Conservation (phyloP, 2,113 vertebrate species). For the Mesoclemmys tuberculata region DNA sequence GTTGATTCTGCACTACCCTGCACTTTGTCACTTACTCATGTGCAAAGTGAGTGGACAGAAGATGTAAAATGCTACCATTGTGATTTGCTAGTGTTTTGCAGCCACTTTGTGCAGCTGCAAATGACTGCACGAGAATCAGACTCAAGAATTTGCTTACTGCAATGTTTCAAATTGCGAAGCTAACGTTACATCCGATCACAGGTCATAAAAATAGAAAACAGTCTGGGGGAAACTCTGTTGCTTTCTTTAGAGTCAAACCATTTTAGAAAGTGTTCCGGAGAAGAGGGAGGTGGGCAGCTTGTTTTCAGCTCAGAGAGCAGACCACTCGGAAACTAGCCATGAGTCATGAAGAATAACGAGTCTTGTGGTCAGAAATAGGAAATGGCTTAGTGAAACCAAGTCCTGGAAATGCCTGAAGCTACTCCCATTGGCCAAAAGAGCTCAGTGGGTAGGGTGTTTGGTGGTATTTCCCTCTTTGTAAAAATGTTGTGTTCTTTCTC, state of each 20-base stretch:
- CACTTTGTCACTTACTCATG: background rate
- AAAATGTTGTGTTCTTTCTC: background rate
- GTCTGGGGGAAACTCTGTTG: background rate
- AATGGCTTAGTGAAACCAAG: background rate
- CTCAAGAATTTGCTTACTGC: background rate
- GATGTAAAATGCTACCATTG: background rate
- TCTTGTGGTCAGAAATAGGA: background rate
- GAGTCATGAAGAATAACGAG: background rate
- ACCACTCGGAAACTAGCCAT: background rate
- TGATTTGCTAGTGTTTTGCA: accelerated
- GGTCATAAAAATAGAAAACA: background rate
- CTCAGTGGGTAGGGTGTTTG: background rate
- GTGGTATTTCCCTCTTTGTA: background rate
- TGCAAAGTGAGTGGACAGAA: background rate
- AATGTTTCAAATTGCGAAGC: background rate
- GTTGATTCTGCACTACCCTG: background rate
- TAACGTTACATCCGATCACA: background rate
- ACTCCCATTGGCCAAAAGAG: background rate
- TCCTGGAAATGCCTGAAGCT: slow-evolving; percentile 35
- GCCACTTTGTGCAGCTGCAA: background rate
- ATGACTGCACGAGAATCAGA: background rate
- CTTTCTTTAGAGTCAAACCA: background rate
- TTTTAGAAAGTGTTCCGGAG: background rate
- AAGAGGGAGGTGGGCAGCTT: background rate
- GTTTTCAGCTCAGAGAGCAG: background rate